Evolutionary conservation across 1,140 invertebrate genomes (phyloP).

Genomic region (Glomeris maerens): DNA sequence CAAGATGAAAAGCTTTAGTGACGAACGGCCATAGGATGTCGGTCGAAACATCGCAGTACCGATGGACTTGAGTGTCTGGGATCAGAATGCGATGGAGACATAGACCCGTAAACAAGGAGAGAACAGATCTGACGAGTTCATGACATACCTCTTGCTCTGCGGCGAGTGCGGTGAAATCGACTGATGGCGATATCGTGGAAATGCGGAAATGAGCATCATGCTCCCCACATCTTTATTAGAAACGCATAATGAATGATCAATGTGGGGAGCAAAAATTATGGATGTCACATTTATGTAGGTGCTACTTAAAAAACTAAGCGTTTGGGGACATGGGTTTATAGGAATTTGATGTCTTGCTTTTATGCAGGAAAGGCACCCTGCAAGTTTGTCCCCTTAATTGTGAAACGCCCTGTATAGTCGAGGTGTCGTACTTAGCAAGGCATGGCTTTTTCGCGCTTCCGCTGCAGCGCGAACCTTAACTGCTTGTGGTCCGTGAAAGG

Average conservation of each 20-base stretch:
- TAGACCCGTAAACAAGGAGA: conserved; percentile 4
- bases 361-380: no score
- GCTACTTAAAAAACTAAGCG: no score
- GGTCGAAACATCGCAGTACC: background rate
- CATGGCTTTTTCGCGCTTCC: conserved; percentile 12
- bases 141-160: background rate
- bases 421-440: conserved; percentile 24
- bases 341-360: no score
- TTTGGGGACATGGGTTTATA: no score
- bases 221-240: no score
- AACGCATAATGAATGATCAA: no score
- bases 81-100: conserved; percentile 6
- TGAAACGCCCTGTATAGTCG: conserved; percentile 23
- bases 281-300: no score
- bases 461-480: conserved; percentile 19
- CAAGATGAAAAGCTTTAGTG: background rate
- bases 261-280: no score
- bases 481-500: conserved; percentile 23
- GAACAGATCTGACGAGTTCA: conserved; percentile 1
- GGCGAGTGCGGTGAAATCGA: background rate
- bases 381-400: no score
- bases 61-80: background rate
- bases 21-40: conserved; percentile 4
- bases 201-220: conserved; percentile 17
- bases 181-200: no score